Percentiles rank a stretch among this genome's conserved stretches.
Conservation (phyloP, 2,888 invertebrate genomes). For the Ligdia adustata region DNA sequence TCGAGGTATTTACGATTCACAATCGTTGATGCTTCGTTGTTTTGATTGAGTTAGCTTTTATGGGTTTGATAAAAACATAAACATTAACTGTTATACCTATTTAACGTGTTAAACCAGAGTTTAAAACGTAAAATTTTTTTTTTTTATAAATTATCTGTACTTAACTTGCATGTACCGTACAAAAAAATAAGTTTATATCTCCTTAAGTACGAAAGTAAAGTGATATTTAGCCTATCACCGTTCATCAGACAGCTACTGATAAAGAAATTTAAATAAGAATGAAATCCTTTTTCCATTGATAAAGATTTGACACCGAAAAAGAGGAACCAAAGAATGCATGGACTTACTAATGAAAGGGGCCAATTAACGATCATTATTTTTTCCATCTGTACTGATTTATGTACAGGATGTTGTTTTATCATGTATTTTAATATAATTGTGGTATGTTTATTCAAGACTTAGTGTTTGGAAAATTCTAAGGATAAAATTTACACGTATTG, state of each 20-base stretch:
- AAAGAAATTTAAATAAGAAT: slow-evolving; percentile 80
- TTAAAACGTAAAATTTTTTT: neutral
- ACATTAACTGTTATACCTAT: slow-evolving; percentile 1
- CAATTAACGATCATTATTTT: slow-evolving; percentile 83
- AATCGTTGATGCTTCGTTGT: slow-evolving; percentile 60
- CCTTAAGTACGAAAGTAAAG: slow-evolving; percentile 56
- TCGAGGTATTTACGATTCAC: slow-evolving; percentile 80
- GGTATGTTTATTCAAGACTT: no score
- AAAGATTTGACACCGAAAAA: slow-evolving; percentile 81
- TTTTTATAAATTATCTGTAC: neutral
- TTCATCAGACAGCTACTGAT: slow-evolving; percentile 67
- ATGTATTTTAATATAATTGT: no score
- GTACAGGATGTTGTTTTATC: slow-evolving; percentile 62
- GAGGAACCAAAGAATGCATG: slow-evolving; percentile 72
- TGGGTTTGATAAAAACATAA: slow-evolving; percentile 13
- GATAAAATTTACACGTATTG: no score
- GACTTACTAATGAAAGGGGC: slow-evolving; percentile 82
- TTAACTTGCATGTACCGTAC: slow-evolving; percentile 14
- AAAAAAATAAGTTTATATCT: neutral
- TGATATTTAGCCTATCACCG: slow-evolving; percentile 63
- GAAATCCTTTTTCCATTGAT: slow-evolving; percentile 82
- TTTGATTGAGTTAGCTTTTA: slow-evolving; percentile 61
- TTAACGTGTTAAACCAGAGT: no score
- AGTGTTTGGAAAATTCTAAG: no score
- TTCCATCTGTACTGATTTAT: slow-evolving; percentile 63